phyloP scores from a whole-genome alignment of 2,888 invertebrate species.

The Drosophila macrospina region DNA sequence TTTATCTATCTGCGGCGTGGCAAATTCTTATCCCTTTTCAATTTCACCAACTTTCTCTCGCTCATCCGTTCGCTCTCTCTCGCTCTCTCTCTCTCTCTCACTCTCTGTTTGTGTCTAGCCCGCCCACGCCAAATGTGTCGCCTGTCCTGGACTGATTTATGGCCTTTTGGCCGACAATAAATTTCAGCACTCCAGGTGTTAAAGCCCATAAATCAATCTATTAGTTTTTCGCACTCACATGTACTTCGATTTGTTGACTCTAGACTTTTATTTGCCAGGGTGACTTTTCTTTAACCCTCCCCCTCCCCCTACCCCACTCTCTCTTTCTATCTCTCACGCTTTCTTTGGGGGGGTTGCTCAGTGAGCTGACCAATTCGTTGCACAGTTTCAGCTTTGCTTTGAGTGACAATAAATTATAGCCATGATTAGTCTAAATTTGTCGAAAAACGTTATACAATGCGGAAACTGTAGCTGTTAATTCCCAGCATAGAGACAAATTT shows the following conservation, averaged over 20 bases:
- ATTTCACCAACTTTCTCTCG: conserved; percentile 53
- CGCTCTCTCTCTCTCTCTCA: background rate
- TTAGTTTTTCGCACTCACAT: conserved; percentile 83
- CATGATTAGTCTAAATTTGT: conserved; percentile 79
- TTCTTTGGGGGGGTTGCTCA: conserved; percentile 4
- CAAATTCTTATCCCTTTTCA: conserved; percentile 80
- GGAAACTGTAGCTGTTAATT: conserved; percentile 53
- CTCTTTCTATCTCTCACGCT: background rate
- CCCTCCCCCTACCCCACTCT: too few relatives aligned
- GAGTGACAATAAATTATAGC: conserved; percentile 81
- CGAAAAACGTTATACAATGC: conserved; percentile 48
- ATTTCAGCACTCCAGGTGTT: conserved; percentile 85
- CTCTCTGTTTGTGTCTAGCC: background rate
- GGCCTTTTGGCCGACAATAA: conserved; percentile 77
- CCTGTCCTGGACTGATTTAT: conserved; percentile 78
- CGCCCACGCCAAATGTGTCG: conserved; percentile 63
- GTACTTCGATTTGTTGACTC: conserved; percentile 76
- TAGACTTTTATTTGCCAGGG: conserved; percentile 54
- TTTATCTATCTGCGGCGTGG: conserved; percentile 46
- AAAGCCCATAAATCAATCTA: conserved; percentile 83
- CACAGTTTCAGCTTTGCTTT: conserved; percentile 64
- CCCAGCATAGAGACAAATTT: conserved; percentile 4
- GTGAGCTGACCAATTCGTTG: conserved; percentile 60
- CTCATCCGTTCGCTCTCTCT: too few relatives aligned
- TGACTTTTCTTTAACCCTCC: background rate